Evolutionary conservation across 1,140 invertebrate genomes (phyloP), one percentile per base, ranked within the genome.

Genomic region (Dendroctonus ponderosae): DNA sequence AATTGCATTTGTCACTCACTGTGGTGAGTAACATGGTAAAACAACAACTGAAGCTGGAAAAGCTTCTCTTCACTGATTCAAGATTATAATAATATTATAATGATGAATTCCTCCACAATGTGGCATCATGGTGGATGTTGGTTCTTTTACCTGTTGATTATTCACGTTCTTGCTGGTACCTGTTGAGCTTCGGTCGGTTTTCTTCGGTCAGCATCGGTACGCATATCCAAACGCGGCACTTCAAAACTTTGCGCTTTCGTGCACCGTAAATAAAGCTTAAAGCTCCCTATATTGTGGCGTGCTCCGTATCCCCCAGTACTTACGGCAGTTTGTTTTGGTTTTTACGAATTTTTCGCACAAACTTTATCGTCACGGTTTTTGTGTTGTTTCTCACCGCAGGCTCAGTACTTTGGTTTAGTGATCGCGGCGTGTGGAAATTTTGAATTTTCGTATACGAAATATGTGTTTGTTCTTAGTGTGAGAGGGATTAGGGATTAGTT

Each of bases 121-220:
- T 12, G 44, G 44, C 44, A 46, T 11, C 44, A 9, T 46, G 9
- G 44, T 11, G 12, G 12, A 46, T 9, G 9, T 9, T 12, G 9
- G 12, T 12, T 46, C 44, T 26, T 46, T 46, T 46, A 46, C 44
- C 44, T 46, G 44, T 46, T 46, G 44, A 46, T 46, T 12, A 9
- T 46, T 12, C 12, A 46, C 44, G 26, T 46, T 46, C 44, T 46
- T 12, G 9, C 9, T 1, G 12, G 12, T 46, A 46, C 44, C 44
- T 46, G 44, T 12, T 11, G 44, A 9, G 12, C 9, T 12, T 46
- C 44, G 12, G 44, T 46, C 9, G 12, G 44, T 11, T 46, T 12
- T 46, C 44, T 46, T 46, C 44, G 44, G 44, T 46, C 9, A 46
- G 9, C 44, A 14, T 46, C 44, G 44, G 44, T 12, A 46, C 9